Percentiles rank a stretch among this genome's conserved stretches.
phyloP scores from a whole-genome alignment of 2,888 invertebrate genomes.

The Diadegma fenestrale region DNA sequence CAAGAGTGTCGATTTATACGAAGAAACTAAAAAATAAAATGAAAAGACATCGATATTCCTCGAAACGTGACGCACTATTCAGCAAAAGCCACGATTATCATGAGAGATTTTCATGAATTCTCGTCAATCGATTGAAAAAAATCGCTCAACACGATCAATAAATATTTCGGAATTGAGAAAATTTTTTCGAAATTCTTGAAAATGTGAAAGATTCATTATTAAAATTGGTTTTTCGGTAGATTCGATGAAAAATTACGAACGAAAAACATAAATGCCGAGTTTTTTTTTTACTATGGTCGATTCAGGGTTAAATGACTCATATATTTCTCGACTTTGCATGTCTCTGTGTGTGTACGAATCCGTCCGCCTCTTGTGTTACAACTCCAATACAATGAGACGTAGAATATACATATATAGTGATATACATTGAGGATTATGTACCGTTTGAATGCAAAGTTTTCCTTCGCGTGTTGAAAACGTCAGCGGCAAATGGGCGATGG shows the following conservation, averaged over 20 bases:
- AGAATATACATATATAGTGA: slow-evolving; percentile 26
- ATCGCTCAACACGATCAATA: background rate
- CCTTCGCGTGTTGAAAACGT: slow-evolving; percentile 50
- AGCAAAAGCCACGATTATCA: background rate
- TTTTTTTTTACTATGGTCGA: background rate
- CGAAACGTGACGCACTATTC: background rate
- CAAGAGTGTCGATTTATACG: no score
- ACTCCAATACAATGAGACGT: slow-evolving; percentile 39
- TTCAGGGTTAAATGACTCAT: background rate
- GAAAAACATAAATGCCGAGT: background rate
- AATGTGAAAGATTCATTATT: background rate
- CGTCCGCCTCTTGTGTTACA: slow-evolving; percentile 26
- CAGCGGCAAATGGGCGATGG: slow-evolving; percentile 15
- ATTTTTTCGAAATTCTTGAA: background rate
- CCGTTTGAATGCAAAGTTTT: slow-evolving; percentile 54
- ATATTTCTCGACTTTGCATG: background rate
- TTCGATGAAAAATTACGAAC: background rate
- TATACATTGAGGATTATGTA: slow-evolving; percentile 57
- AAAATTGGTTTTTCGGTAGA: background rate
- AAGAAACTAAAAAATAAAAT: no score
- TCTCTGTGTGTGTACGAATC: background rate
- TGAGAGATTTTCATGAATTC: background rate
- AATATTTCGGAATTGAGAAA: background rate
- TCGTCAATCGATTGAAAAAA: background rate
- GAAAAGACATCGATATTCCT: no score